Percentiles rank a stretch among this genome's conserved stretches.
Evolutionary conservation across 2,797 vertebrate genomes (phyloP).

Genomic region (Margarornis squamiger): DNA sequence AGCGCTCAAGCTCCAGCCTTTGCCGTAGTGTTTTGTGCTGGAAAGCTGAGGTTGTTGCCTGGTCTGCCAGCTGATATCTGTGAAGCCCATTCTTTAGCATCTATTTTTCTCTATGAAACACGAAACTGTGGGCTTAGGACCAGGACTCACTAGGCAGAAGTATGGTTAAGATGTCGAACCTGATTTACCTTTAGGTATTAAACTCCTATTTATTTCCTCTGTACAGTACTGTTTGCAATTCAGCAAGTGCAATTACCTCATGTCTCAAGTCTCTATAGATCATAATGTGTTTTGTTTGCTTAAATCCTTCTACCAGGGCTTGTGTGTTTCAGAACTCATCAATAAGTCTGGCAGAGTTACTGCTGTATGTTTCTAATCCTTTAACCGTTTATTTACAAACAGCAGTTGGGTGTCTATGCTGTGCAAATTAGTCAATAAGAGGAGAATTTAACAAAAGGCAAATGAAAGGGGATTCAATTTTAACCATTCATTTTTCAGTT

Average conservation of each 20-base stretch:
- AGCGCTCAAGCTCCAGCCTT: neutral
- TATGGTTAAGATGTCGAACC: neutral
- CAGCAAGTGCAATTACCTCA: slow-evolving; percentile 64
- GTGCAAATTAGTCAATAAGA: slow-evolving; percentile 42
- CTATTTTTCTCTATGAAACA: neutral
- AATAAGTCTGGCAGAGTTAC: slow-evolving; percentile 58
- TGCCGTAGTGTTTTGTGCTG: neutral
- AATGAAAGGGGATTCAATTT: neutral
- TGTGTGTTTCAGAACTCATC: slow-evolving; percentile 63
- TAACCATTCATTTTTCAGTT: neutral
- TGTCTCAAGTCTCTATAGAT: slow-evolving; percentile 36
- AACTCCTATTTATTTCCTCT: neutral
- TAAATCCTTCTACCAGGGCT: slow-evolving; percentile 66
- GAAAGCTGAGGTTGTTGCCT: neutral
- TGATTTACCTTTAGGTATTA: neutral
- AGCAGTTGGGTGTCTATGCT: slow-evolving; percentile 42
- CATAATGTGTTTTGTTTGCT: slow-evolving; percentile 55
- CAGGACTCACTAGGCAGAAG: neutral
- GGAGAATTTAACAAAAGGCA: neutral
- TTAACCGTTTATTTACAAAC: slow-evolving; percentile 67
- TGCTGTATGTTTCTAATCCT: slow-evolving; percentile 62
- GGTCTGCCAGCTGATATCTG: neutral
- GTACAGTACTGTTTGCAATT: neutral
- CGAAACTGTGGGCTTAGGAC: neutral
- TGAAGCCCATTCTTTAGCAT: neutral